Conservation (phyloP, 2,113 vertebrate genomes). For the Arvicanthis niloticus region DNA sequence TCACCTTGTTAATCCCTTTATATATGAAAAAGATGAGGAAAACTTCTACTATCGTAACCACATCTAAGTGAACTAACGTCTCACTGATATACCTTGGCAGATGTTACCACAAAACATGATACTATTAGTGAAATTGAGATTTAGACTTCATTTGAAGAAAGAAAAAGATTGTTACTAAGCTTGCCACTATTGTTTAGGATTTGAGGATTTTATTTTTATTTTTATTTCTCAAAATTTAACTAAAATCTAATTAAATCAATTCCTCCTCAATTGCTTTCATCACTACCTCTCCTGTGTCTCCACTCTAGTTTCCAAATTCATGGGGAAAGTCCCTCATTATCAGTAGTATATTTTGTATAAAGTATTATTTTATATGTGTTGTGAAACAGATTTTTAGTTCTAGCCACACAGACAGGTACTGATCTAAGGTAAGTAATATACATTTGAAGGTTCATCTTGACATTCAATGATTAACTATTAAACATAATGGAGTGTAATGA, state of each 20-base stretch:
- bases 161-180: not conserved
- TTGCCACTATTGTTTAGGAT: accelerated
- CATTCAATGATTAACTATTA: not conserved
- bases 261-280: not conserved
- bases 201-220: not conserved
- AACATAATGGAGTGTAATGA: accelerated
- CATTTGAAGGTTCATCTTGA: not conserved
- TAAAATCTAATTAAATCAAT: not conserved
- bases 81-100: not conserved
- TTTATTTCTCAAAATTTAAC: not conserved
- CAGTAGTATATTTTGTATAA: not conserved
- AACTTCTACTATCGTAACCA: not conserved
- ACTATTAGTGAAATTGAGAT: not conserved
- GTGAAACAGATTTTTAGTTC: not conserved
- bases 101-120: not conserved
- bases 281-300: not conserved
- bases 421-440: not conserved
- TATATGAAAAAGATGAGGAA: not conserved
- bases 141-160: not conserved
- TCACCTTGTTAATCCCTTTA: not conserved
- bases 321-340: not conserved
- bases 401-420: not conserved
- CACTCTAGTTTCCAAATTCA: not conserved
- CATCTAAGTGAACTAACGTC: not conserved
- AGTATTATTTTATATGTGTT: not conserved